Evolutionary conservation across 2,113 vertebrate genomes (phyloP), one percentile per base, ranked within the genome.

Genomic region (Nematolebias whitei): DNA sequence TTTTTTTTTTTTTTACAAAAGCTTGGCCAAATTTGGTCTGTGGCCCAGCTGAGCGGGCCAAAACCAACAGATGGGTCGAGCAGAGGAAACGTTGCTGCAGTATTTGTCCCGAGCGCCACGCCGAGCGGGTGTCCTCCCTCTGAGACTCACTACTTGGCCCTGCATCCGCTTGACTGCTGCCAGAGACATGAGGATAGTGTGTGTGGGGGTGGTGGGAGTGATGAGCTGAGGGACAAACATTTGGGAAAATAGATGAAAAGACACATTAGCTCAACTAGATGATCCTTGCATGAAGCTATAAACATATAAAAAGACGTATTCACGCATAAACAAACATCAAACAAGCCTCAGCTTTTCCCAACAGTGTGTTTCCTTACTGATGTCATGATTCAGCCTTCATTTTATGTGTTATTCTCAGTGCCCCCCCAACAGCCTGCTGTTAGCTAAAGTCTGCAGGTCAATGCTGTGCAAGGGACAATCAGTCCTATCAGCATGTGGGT

Each of bases 41-140:
- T 54, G 78, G 82, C 85, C 76, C 83, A 66, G 82, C 63, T 64
- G 76, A 84, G 74, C 49, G 70, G 54, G 90, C 90, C 88, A 91
- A 89, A 86, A 90, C 90, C 79, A 91, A 87, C 90, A 91, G 88
- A 90, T 91, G 88, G 90, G 85, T 57, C 76, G 88, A 88, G 83
- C 82, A 79, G 82, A 84, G 87, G 79, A 89, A 90, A 84, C 55
- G 85, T 66, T 85, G 84, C 82, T 77, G 84, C 85, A 79, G 82
- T 83, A 72, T 88, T 91, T 90, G 88, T 90, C 85, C 88, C 67
- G 26, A 85, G 61, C 87, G 67, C 61, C 76, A 80, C 54, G 74
- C 82, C 56, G 80, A 53, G 80, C 81, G 74, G 81, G 85, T 74
- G 82, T 74, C 75, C 76, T 80, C 82, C 87, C 83, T 88, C 76